Percentiles rank a stretch among this genome's conserved stretches.
phyloP scores from a whole-genome alignment of 2,888 invertebrate species.

The Phasia obesa region DNA sequence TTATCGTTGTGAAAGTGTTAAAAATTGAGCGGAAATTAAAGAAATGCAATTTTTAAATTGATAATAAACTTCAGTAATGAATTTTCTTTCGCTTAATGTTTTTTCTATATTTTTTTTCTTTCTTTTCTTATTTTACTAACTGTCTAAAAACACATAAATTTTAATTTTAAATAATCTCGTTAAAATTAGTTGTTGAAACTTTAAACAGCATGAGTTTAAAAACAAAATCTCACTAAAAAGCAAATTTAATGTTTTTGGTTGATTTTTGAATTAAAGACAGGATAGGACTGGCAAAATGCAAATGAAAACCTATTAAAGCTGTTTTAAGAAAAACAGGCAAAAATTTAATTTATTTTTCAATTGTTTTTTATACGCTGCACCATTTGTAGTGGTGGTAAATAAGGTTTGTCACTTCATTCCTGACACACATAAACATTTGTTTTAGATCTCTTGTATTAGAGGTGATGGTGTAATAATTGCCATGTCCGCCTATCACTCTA shows the following conservation, averaged over 20 bases:
- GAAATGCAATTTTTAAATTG: conserved; percentile 71
- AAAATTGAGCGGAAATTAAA: conserved; percentile 75
- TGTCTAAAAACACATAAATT: conserved; percentile 62
- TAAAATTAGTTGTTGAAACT: conserved; percentile 64
- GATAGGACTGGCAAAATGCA: background rate
- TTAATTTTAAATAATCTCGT: conserved; percentile 58
- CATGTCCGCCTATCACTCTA: too few species aligned
- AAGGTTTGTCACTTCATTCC: too few species aligned
- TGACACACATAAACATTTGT: too few species aligned
- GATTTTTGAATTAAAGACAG: background rate
- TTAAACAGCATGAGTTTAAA: conserved; percentile 44
- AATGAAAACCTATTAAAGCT: too few species aligned
- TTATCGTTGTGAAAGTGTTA: conserved; percentile 73
- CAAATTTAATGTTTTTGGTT: background rate
- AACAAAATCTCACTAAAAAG: background rate
- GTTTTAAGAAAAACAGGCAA: too few species aligned
- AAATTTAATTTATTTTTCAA: too few species aligned
- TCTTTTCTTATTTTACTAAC: conserved; percentile 28
- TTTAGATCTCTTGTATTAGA: too few species aligned
- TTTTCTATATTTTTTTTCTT: background rate
- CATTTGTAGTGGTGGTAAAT: too few species aligned
- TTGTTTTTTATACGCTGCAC: too few species aligned
- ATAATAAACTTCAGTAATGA: conserved; percentile 67
- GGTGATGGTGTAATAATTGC: too few species aligned
- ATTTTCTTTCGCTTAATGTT: conserved; percentile 52